Evolutionary conservation across 2,888 invertebrate species (phyloP).

Genomic region (Athalia cordata): DNA sequence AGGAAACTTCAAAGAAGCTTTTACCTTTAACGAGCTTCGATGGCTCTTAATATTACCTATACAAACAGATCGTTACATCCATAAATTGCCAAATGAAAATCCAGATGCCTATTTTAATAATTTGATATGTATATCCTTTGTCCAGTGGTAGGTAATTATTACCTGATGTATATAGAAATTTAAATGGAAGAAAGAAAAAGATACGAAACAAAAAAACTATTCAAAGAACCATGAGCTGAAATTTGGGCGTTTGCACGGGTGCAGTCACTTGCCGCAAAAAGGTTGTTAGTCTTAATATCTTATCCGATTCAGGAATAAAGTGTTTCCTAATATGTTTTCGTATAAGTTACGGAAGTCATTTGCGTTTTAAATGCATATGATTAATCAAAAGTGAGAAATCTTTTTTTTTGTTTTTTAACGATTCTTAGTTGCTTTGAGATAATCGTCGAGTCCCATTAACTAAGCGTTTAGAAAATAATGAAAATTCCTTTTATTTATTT

Average conservation of each 20-base stretch:
- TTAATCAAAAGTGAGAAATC: conserved; percentile 2
- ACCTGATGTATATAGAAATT: conserved; percentile 22
- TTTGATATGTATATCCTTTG: conserved; percentile 28
- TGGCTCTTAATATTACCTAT: neutral
- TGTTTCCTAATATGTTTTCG: conserved; percentile 14
- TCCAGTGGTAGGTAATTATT: conserved; percentile 31
- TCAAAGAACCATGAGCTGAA: neutral
- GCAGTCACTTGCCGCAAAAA: conserved; percentile 4
- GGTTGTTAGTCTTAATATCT: conserved; percentile 40
- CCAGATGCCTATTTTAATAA: conserved; percentile 35
- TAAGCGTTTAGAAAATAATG: neutral
- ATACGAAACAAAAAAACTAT: neutral
- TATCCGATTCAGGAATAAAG: conserved; percentile 22
- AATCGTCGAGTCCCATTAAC: neutral
- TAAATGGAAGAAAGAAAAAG: neutral
- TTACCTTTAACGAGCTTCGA: conserved; percentile 15
- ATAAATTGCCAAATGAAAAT: conserved; percentile 33
- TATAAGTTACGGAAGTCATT: neutral
- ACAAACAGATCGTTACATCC: conserved; percentile 11
- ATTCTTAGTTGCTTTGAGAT: neutral
- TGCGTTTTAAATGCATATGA: conserved; percentile 2
- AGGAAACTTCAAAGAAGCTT: conserved; percentile 34
- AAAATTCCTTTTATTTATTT: neutral
- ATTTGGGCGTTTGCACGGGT: conserved; percentile 38
- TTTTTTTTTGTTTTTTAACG: neutral